These are phyloP conservation scores for Henicopernis longicauda DNA, from an alignment of 2,113 vertebrate genomes.

Conservation along the genomic window DNA sequence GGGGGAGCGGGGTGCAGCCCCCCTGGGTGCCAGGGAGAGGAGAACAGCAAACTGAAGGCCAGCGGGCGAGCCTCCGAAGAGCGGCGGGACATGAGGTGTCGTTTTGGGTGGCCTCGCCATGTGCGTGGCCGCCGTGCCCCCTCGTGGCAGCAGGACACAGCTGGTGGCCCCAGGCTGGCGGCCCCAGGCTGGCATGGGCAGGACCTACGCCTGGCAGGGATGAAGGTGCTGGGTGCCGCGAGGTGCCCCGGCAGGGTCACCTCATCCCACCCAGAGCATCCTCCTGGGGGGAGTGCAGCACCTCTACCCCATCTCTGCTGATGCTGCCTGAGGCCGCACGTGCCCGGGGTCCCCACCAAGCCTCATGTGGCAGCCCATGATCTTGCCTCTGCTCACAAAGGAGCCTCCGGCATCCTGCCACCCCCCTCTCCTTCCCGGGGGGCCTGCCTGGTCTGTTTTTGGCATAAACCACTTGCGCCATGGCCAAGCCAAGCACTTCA, in stretches of 20 bases:
- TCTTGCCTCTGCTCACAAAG: background rate
- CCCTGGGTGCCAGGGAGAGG: background rate
- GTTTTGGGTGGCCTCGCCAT: background rate
- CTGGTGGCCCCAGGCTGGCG: background rate
- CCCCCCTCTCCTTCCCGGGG: background rate
- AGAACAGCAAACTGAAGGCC: background rate
- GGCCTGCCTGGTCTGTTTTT: background rate
- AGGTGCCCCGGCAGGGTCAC: background rate
- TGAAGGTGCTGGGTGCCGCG: background rate
- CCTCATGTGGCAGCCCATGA: rapidly evolving
- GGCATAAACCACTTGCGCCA: background rate
- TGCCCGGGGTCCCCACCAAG: too few species aligned
- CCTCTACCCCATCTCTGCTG: background rate
- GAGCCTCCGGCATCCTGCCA: background rate
- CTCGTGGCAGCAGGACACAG: slow-evolving; percentile 39
- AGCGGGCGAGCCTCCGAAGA: rapidly evolving
- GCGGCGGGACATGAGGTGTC: rapidly evolving
- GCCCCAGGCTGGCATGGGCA: background rate
- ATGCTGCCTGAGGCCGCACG: rapidly evolving
- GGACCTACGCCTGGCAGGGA: background rate
- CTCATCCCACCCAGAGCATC: background rate
- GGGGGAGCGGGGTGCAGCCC: background rate
- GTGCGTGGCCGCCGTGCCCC: slow-evolving; percentile 36
- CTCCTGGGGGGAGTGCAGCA: background rate
- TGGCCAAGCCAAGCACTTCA: slow-evolving; percentile 18